A percentile compares a stretch with the other conserved stretches of the same genome.
These are phyloP conservation scores for Metallyticus violacea DNA, from an alignment of 2,888 invertebrate genomes.

Conservation along the genomic window DNA sequence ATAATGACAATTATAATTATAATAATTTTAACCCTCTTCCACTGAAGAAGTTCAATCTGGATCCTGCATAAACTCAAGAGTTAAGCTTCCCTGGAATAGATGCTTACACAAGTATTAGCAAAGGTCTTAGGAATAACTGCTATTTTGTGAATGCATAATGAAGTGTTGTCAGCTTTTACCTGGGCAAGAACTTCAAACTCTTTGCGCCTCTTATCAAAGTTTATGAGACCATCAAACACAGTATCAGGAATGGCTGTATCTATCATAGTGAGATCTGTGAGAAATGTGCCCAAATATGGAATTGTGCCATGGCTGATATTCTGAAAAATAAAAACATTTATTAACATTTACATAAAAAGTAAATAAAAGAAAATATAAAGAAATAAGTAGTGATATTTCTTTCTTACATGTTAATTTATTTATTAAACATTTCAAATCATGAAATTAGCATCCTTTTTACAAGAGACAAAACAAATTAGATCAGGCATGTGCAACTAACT, in stretches of 20 bases:
- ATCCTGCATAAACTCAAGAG: neutral
- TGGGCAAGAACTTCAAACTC: constrained; percentile 98
- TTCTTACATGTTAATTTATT: no score
- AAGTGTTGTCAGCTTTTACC: constrained; percentile 36
- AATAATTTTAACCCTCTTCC: no score
- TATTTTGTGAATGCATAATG: neutral
- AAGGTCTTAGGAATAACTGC: no score
- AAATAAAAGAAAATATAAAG: no score
- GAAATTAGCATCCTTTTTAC: no score
- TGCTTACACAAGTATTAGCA: neutral
- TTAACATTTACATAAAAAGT: no score
- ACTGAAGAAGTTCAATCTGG: neutral
- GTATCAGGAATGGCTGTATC: constrained; percentile 92
- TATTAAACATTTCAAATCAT: no score
- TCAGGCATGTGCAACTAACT: no score
- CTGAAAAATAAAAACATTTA: constrained; percentile 44
- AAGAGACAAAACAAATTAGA: no score
- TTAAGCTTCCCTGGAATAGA: neutral
- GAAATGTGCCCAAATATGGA: constrained; percentile 95
- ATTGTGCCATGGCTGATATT: constrained; percentile 91
- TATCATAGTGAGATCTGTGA: constrained; percentile 98
- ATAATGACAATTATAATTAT: no score
- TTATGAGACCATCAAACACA: constrained; percentile 78
- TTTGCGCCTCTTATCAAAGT: constrained; percentile 96
- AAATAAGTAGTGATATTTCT: no score